phyloP scores from a whole-genome alignment of 2,888 invertebrate species.

The Gari tellinella region DNA sequence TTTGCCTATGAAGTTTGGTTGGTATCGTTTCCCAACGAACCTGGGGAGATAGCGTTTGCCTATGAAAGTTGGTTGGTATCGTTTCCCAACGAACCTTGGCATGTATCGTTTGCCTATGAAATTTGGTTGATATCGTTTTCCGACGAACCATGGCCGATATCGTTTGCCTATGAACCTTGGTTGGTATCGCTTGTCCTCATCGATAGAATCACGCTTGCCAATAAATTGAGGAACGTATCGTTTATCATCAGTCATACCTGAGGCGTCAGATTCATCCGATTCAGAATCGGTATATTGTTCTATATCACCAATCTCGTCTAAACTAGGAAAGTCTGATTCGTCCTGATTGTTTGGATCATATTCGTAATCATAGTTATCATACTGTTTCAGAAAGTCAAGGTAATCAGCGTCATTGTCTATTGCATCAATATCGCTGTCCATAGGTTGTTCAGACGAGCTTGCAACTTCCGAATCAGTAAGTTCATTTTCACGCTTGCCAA shows the following conservation, averaged over 20 bases:
- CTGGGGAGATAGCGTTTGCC: conserved; percentile 59
- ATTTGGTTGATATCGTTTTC: conserved; percentile 39
- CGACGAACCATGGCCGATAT: conserved; percentile 45
- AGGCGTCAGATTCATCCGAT: neutral
- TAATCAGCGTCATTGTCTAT: conserved; percentile 13
- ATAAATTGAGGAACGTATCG: conserved; percentile 43
- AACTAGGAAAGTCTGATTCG: no score
- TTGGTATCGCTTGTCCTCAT: conserved; percentile 46
- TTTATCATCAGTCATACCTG: conserved; percentile 22
- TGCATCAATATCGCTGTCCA: conserved; percentile 13
- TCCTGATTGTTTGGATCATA: no score
- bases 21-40: conserved; percentile 64
- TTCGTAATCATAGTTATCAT: neutral
- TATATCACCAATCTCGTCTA: no score
- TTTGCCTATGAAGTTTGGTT: conserved; percentile 66
- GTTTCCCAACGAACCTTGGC: conserved; percentile 61
- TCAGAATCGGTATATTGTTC: no score
- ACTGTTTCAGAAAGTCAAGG: conserved; percentile 12
- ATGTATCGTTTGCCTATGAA: conserved; percentile 50
- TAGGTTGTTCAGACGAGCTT: neutral
- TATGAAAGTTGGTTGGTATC: conserved; percentile 58
- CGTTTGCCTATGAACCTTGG: conserved; percentile 42
- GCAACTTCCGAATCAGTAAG: neutral
- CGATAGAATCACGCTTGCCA: conserved; percentile 48
- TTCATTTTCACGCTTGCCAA: conserved; percentile 54